Base-by-base conservation (phyloP, 2,113 vertebrate genomes). In the Percina caprodes region DNA sequence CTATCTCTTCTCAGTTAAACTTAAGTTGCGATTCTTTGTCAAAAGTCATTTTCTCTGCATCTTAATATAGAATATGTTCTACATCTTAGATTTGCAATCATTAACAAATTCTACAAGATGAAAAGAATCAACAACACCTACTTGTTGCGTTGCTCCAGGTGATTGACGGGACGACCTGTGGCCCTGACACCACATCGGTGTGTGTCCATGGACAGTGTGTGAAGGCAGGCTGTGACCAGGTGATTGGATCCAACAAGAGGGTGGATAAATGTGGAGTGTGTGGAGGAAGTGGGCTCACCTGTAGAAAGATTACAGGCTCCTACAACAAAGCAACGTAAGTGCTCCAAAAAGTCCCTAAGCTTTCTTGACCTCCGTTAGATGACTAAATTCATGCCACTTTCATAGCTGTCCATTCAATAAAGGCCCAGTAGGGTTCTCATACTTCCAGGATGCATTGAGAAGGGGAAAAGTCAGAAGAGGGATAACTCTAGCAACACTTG, bases 121-220 rank as follows among this genome's bases (percentile, higher is more conserved):
- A 24, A 74, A 39, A 30, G 0, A 6, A 66, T 46, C 5, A 67
- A 45, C 55, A 58, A 4, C 19, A 8, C 2, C 7, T 30, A 0
- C 21, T 56, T 49, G 5, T 13, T 51, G 10, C 67, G 54, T 35
- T 61, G 55, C 35, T 75, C 39, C 88, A 99, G 98, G 98, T 99
- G 60, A 95, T 96, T 0, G 98, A 99, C 0, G 98, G 98, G 55
- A 99, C 98, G 0, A 94, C 96, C 19, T 99, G 98, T 12, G 97
- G 97, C 2, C 98, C 98, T 0, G 98, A 99, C 82, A 99, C 96
- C 42, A 97, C 97, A 21, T 97, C 97, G 7, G 93, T 99, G 86
- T 99, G 98, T 1, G 97, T 99, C 33, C 96, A 96, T 0, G 98
- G 98, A 62, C 98, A 99, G 88, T 99, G 98, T 86, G 95, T 99